Conservation (phyloP, 1,140 invertebrate genomes). For the Pseudomyrmex flavicornis region DNA sequence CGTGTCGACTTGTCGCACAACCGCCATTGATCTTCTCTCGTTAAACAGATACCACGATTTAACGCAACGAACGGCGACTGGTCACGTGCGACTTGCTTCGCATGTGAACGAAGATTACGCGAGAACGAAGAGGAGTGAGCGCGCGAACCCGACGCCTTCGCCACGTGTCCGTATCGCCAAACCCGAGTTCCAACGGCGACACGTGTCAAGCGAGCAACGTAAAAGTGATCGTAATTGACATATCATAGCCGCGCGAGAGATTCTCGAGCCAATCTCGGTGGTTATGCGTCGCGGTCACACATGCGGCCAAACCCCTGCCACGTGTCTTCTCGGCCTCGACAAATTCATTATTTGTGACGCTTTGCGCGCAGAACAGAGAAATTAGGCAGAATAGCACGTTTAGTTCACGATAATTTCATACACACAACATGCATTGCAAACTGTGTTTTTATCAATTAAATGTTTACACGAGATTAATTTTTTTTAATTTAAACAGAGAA, state of each 20-base stretch:
- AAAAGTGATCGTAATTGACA: constrained; percentile 77
- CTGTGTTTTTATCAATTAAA: no score
- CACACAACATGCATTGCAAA: no score
- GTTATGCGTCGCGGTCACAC: constrained; percentile 29
- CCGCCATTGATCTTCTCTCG: constrained; percentile 36
- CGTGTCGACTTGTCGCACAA: background rate
- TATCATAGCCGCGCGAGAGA: constrained; percentile 73
- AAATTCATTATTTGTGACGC: constrained; percentile 46
- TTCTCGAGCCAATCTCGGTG: constrained; percentile 69
- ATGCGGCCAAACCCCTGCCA: constrained; percentile 19
- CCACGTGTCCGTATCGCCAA: constrained; percentile 67
- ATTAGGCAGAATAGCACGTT: constrained; percentile 2
- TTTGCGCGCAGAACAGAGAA: constrained; percentile 24
- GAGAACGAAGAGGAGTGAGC: constrained; percentile 34
- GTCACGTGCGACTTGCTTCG: constrained; percentile 59
- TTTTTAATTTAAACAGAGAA: background rate
- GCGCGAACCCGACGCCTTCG: constrained; percentile 46
- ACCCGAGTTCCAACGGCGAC: constrained; percentile 50
- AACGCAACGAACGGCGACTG: constrained; percentile 28
- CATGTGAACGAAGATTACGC: constrained; percentile 47
- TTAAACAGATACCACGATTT: constrained; percentile 55
- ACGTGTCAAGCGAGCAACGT: constrained; percentile 63
- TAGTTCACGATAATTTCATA: background rate
- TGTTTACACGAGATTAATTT: background rate
- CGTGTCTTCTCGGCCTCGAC: constrained; percentile 14